These are phyloP conservation scores for Yponomeuta cagnagella DNA, from an alignment of 2,888 invertebrate species.

Conservation along the genomic window DNA sequence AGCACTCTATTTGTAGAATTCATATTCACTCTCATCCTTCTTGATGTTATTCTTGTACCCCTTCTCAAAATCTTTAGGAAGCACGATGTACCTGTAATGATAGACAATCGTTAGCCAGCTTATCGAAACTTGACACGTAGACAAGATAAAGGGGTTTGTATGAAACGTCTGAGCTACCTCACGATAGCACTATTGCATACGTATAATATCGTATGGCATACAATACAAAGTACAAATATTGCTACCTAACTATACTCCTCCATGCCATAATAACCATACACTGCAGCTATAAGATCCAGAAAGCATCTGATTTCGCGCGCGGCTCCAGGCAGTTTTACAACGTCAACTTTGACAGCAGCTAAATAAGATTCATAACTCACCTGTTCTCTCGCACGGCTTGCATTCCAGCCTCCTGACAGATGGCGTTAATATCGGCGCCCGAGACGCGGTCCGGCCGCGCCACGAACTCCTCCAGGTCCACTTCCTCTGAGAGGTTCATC, in stretches of 20 bases:
- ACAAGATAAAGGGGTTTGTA: no score
- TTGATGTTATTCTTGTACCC: constrained; percentile 99
- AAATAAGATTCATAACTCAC: constrained; percentile 26
- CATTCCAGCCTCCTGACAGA: constrained; percentile 99
- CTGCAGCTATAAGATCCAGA: no score
- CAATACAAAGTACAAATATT: no score
- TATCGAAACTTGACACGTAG: no score
- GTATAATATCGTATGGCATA: no score
- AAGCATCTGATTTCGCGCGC: no score
- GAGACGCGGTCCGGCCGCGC: constrained; percentile 99
- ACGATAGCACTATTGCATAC: no score
- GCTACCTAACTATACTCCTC: no score
- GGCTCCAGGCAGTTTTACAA: no score
- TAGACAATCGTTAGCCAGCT: not conserved
- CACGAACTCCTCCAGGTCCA: constrained; percentile 99
- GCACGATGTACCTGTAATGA: constrained; percentile 86
- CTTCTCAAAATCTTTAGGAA: constrained; percentile 99
- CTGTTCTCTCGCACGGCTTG: constrained; percentile 99
- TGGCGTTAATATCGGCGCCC: constrained; percentile 99
- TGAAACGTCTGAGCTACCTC: no score
- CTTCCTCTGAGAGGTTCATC: constrained; percentile 99
- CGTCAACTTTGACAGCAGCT: no score
- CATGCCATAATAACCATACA: no score
- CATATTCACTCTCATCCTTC: constrained; percentile 99
- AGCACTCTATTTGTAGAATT: constrained; percentile 94